Conservation (phyloP, 2,113 vertebrate species). For the Atherinomorus stipes region DNA sequence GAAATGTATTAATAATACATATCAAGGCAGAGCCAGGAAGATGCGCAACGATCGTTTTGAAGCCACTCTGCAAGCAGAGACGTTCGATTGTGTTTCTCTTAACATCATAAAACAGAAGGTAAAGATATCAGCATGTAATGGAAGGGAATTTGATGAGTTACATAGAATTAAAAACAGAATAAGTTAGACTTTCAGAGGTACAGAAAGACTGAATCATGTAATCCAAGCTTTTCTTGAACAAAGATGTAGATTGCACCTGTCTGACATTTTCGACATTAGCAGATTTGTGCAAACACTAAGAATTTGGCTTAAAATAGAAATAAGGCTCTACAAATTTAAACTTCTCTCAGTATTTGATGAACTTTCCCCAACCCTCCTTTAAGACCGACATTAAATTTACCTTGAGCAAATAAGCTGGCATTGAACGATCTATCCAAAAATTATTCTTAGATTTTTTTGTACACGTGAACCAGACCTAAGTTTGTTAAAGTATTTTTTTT, state of each 20-base stretch:
- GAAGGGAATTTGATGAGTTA: not conserved
- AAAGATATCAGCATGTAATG: not conserved
- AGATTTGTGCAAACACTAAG: conserved; percentile 23
- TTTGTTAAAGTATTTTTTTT: conserved; percentile 3
- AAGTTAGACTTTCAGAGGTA: conserved; percentile 1
- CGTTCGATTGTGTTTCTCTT: not conserved
- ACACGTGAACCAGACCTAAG: conserved; percentile 21
- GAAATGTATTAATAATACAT: not conserved
- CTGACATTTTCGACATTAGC: conserved; percentile 29
- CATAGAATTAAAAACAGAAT: conserved; percentile 27
- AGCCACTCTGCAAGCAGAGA: not conserved
- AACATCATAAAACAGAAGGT: not conserved
- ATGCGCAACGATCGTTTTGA: not conserved
- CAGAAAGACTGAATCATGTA: not conserved
- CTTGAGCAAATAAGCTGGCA: conserved; percentile 27
- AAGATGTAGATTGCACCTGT: conserved; percentile 6
- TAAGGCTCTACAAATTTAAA: not conserved
- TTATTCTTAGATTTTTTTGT: conserved; percentile 19
- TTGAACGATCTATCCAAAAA: conserved; percentile 26
- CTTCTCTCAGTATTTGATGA: conserved; percentile 5
- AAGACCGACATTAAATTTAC: conserved; percentile 22
- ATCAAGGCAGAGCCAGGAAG: not conserved
- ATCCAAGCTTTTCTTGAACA: not conserved
- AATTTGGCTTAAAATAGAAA: conserved; percentile 31
- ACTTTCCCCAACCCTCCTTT: conserved; percentile 3